Evolutionary conservation across 2,888 invertebrate species (phyloP), one percentile per base, ranked within the genome.

Genomic region (Luperina nickerlii): DNA sequence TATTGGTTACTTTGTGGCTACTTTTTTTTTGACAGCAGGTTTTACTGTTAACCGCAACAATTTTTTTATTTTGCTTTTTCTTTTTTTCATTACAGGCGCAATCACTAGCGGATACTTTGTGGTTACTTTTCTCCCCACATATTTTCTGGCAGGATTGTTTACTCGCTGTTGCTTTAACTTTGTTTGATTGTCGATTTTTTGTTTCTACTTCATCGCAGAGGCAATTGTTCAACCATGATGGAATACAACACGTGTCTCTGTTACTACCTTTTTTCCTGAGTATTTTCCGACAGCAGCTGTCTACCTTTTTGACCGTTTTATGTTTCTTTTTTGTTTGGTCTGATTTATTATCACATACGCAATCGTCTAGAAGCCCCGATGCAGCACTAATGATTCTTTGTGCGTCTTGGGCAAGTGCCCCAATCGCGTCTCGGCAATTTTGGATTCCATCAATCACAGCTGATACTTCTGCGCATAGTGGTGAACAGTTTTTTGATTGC

Each of bases 361-460:
- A 83, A 48, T n/a, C 27, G 2, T 66, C 15, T 32, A 79, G 38
- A 27, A 82, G 13, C 3, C 27, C 65, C 3, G 82, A 74, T 51
- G 79, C 74, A 9, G 8, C 38, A 38, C 7, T 4, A 38, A 66
- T 24, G 8, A 82, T 20, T 32, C 24, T 48, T 38, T 63, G 57
- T n/a, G 80, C 67, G 68, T 80, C 62, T 76, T 68, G 24, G 24
- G 45, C 27, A 24, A 80, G 77, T 57, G 27, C 54, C 15, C 54
- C 54, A 15, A 83, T 76, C 4, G n/a, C 68, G 0, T 63, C 20
- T 57, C 68, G 68, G 68, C 77, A 80, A 18, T 57, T 27, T 27
- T 27, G 24, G 13, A 80, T 54, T 24, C 48, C 83, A 13, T 83
- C 45, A 27, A 54, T 45, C 24, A 76, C 24, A 15, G 67, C 75